These are phyloP conservation scores for Delichon dasypus DNA, from an alignment of 2,797 vertebrate genomes.

Conservation along the genomic window DNA sequence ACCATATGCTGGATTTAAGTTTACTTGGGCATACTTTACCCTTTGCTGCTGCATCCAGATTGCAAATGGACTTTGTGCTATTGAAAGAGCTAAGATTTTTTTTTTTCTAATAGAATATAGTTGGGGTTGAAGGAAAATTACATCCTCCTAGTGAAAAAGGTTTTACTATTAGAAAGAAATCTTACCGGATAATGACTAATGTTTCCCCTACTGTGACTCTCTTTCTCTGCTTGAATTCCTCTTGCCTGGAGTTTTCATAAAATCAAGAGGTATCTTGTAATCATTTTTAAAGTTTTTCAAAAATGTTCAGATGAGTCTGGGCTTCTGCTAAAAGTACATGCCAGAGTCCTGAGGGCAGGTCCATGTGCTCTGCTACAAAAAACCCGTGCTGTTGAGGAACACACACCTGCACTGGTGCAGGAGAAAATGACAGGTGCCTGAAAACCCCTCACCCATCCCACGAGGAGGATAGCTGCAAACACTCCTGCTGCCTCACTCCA, in stretches of 20 bases:
- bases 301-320: background rate
- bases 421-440: slow-evolving; percentile 6
- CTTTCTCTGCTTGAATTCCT: background rate
- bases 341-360: background rate
- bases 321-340: background rate
- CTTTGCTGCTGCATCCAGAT: slow-evolving; percentile 36
- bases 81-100: background rate
- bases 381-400: background rate
- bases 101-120: background rate
- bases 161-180: slow-evolving; percentile 6
- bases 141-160: slow-evolving; percentile 11
- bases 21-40: slow-evolving; percentile 65
- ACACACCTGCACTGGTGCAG: background rate
- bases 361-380: background rate
- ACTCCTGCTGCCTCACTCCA: background rate
- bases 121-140: slow-evolving; percentile 19
- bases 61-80: slow-evolving; percentile 39
- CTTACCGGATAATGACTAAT: slow-evolving; percentile 11
- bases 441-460: background rate
- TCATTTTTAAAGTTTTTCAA: background rate
- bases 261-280: background rate
- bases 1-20: slow-evolving; percentile 52
- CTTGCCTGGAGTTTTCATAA: slow-evolving; percentile 35
- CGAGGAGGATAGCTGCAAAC: fast-evolving
- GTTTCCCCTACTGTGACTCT: background rate